Conservation (phyloP, 37 sponge, comb jelly and placozoan genomes). For the Bolinopsis microptera region DNA sequence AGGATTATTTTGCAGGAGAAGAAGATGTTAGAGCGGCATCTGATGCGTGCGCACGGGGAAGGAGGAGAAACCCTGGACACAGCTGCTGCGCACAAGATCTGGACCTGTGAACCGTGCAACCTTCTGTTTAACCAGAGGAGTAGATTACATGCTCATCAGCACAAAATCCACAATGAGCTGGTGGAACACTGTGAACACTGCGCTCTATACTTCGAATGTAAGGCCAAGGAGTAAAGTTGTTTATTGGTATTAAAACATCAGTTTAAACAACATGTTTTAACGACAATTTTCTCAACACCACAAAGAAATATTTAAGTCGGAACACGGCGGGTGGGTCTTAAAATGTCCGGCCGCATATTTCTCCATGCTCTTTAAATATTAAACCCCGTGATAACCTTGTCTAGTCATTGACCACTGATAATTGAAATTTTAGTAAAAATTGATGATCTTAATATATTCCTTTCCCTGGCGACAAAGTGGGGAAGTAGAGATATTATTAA, state of each 20-base stretch:
- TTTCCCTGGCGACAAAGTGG: no score
- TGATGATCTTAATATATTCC: no score
- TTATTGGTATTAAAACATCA: background rate
- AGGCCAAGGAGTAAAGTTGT: background rate
- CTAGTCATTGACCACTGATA: no score
- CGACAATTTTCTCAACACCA: no score
- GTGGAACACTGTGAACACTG: slow-evolving; percentile 50
- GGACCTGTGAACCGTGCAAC: slow-evolving; percentile 39
- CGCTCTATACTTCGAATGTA: slow-evolving; percentile 19
- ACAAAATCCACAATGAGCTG: slow-evolving; percentile 43
- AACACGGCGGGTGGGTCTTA: no score
- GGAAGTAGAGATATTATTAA: no score
- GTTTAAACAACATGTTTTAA: no score
- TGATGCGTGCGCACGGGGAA: slow-evolving; percentile 47
- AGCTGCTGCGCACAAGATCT: slow-evolving; percentile 15
- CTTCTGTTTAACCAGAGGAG: slow-evolving; percentile 27
- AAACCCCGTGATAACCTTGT: no score
- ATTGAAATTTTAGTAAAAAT: no score
- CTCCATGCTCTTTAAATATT: no score
- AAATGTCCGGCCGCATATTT: no score
- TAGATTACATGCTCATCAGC: background rate
- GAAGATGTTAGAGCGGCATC: slow-evolving; percentile 17
- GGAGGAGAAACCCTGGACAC: slow-evolving; percentile 16
- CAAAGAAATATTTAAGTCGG: no score
- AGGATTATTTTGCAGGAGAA: slow-evolving; percentile 34